Evolutionary conservation across 2,797 vertebrate genomes (phyloP).

Genomic region (Dicrostonyx torquatus): DNA sequence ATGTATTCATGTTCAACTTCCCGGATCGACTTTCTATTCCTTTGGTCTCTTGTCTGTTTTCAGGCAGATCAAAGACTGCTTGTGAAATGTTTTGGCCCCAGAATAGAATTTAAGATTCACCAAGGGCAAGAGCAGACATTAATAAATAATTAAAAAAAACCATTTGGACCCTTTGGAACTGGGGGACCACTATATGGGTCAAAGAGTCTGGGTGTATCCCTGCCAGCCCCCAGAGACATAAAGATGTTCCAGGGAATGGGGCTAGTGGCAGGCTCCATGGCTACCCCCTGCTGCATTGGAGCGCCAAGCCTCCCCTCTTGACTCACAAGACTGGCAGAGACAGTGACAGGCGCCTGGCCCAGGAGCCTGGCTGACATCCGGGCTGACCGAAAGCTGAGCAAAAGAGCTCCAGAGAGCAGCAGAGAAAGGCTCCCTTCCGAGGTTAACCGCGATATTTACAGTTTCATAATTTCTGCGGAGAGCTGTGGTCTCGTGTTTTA

Average conservation of each 20-base stretch:
- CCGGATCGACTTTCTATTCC: conserved; percentile 63
- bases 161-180: conserved; percentile 48
- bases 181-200: neutral
- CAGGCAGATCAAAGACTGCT: conserved; percentile 74
- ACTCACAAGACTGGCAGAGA: conserved; percentile 67
- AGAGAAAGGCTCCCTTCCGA: conserved; percentile 48
- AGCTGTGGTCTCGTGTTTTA: conserved; percentile 81
- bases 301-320: conserved; percentile 48
- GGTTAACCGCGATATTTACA: conserved; percentile 66
- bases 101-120: conserved; percentile 73
- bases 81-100: conserved; percentile 74
- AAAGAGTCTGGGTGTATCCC: conserved; percentile 24
- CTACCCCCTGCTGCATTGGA: conserved; percentile 12
- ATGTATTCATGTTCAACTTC: neutral
- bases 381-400: neutral
- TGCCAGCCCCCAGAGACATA: conserved; percentile 41
- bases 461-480: conserved; percentile 49
- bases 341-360: conserved; percentile 65
- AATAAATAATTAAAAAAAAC: conserved; percentile 66
- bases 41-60: conserved; percentile 73
- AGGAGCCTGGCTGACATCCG: conserved; percentile 52
- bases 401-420: neutral
- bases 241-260: conserved; percentile 40
- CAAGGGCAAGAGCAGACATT: conserved; percentile 63
- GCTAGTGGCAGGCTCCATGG: neutral